Evolutionary conservation across 2,113 vertebrate species (phyloP).

Genomic region (Esox niger): DNA sequence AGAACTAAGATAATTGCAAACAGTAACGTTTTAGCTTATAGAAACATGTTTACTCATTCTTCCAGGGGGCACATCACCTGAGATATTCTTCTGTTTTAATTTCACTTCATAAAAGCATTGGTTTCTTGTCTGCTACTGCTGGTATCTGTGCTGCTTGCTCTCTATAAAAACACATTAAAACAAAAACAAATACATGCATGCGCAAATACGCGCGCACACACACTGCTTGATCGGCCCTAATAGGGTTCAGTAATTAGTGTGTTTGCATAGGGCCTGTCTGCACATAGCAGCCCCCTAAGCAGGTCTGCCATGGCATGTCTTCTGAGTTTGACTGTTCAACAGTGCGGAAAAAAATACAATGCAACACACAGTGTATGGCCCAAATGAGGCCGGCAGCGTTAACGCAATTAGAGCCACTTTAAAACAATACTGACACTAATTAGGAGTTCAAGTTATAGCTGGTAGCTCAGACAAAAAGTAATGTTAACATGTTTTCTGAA

Average conservation of each 20-base stretch:
- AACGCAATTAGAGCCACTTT: slow-evolving; percentile 70
- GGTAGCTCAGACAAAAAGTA: slow-evolving; percentile 43
- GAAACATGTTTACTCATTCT: slow-evolving; percentile 33
- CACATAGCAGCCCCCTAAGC: slow-evolving; percentile 61
- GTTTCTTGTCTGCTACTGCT: slow-evolving; percentile 39
- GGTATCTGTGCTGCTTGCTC: slow-evolving; percentile 49
- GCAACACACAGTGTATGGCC: slow-evolving; percentile 63
- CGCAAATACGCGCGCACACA: not conserved
- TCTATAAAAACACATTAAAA: slow-evolving; percentile 41
- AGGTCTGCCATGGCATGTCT: slow-evolving; percentile 66
- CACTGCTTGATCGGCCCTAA: slow-evolving; percentile 70
- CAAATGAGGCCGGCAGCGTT: slow-evolving; percentile 73
- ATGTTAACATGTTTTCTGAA: slow-evolving; percentile 16
- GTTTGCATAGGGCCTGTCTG: slow-evolving; percentile 69
- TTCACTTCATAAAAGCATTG: slow-evolving; percentile 52
- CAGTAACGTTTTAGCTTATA: slow-evolving; percentile 10
- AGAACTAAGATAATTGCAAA: not conserved
- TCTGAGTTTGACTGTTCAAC: slow-evolving; percentile 64
- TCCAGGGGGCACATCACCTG: slow-evolving; percentile 34
- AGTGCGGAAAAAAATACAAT: slow-evolving; percentile 70
- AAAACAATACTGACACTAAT: slow-evolving; percentile 77
- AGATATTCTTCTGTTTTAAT: slow-evolving; percentile 63
- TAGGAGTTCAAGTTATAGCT: slow-evolving; percentile 64
- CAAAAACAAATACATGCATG: not conserved
- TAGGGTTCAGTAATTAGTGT: slow-evolving; percentile 73